Evolutionary conservation across 2,888 invertebrate genomes (phyloP).

Genomic region (Hydroisotoma schaefferi): DNA sequence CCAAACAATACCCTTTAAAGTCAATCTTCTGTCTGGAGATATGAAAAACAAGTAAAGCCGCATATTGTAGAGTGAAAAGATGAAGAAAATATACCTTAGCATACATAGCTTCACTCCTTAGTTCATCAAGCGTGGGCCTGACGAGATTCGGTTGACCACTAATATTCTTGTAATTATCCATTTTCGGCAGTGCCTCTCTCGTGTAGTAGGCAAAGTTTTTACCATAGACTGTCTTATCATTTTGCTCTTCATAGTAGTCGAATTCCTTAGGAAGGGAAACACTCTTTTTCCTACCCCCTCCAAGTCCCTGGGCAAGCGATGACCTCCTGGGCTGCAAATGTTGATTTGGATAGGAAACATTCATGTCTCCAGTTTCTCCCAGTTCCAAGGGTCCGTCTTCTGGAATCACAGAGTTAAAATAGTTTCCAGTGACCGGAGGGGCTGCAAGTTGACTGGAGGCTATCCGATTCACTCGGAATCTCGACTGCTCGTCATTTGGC

Average conservation of each 20-base stretch:
- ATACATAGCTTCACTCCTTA: slow-evolving; percentile 47
- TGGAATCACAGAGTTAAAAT: slow-evolving; percentile 33
- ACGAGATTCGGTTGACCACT: slow-evolving; percentile 21
- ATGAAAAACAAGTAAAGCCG: too few relatives aligned
- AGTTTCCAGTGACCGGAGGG: slow-evolving; percentile 18
- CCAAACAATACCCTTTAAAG: too few relatives aligned
- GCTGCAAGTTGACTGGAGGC: slow-evolving; percentile 35
- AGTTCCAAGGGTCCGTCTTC: slow-evolving; percentile 52
- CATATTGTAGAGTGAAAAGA: too few relatives aligned
- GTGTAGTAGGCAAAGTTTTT: slow-evolving; percentile 48
- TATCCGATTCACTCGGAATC: slow-evolving; percentile 47
- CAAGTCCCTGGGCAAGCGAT: slow-evolving; percentile 46
- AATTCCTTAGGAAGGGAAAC: slow-evolving; percentile 47
- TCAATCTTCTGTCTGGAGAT: too few relatives aligned
- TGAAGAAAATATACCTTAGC: too few relatives aligned
- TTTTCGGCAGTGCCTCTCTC: slow-evolving; percentile 47
- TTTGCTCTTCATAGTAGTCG: slow-evolving; percentile 38
- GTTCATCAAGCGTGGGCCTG: slow-evolving; percentile 48
- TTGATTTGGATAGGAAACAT: slow-evolving; percentile 6
- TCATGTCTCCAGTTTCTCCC: slow-evolving; percentile 1
- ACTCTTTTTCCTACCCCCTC: slow-evolving; percentile 48
- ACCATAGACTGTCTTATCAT: slow-evolving; percentile 43
- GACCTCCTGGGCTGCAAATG: slow-evolving; percentile 18
- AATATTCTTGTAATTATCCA: slow-evolving; percentile 48
- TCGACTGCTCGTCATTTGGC: slow-evolving; percentile 28